Base-by-base conservation (phyloP, 2,888 invertebrate genomes). In the Trissoscelio sp. region DNA sequence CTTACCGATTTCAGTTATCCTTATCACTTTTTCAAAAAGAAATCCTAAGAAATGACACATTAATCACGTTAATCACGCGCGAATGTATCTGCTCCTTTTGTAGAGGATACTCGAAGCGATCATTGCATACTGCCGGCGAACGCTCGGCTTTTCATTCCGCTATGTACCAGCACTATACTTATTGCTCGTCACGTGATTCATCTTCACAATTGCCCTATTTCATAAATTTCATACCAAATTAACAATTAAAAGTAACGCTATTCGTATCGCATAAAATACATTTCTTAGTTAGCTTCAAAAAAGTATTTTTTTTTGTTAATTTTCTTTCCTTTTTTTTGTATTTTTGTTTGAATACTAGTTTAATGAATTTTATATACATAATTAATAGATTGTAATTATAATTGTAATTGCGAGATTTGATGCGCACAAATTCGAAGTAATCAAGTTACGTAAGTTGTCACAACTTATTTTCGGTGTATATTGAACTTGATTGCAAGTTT, bases 141-240 rank as follows among this genome's bases (percentile, higher is more conserved):
- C 73, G 46, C 73, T 79, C 55, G 44, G 51, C 73, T 79, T 79
- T 79, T 67, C 73, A 73, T 67, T 73, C 67, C 62, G 53, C 62
- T 60, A 55, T 79, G 73, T 46, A 67, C 44, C 55, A 51, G 62
- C 64, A 24, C 66, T 62, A n/a, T 53, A 62, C 62, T 73, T 67
- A 79, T 73, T 67, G 28, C 72, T 31, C 11, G 55, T 79, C 73
- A 79, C 79, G 73, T 79, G 79, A 79, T 48, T 69, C 67, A 67
- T 79, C 73, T 66, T 60, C 31, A 73, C 69, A 67, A 73, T 62
- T 72, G 73, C 64, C 62, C 79, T 48, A 73, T 75, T 69, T 79
- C 37, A 57, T 12, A 31, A 24, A 80, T 80, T 73, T n/a, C n/a
- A 55, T 34, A 37, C 22, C n/a, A 64, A 64, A 48, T n/a, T 28